A percentile compares a stretch with the other conserved stretches of the same genome.
These are phyloP conservation scores for Aulostomus chinensis DNA, from an alignment of 2,797 vertebrate genomes.

Conservation along the genomic window DNA sequence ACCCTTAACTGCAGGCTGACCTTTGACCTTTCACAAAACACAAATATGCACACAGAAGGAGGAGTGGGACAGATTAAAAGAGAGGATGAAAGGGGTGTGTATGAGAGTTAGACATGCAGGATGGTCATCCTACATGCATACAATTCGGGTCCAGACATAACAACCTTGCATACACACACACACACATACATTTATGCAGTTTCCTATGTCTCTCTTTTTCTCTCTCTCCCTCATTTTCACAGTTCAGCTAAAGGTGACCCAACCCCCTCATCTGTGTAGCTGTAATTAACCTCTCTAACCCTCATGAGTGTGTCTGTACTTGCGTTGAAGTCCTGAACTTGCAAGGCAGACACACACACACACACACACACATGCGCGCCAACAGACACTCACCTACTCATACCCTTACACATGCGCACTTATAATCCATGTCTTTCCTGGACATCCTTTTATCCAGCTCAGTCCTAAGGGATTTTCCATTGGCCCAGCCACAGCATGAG, in stretches of 20 bases:
- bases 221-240: background rate
- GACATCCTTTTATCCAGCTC: constrained; percentile 73
- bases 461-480: constrained; percentile 65
- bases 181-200: constrained; percentile 20
- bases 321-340: constrained; percentile 33
- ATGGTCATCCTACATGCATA: constrained; percentile 41
- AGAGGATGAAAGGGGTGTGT: constrained; percentile 16
- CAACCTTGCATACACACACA: constrained; percentile 32
- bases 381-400: constrained; percentile 7
- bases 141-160: constrained; percentile 58
- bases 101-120: constrained; percentile 13
- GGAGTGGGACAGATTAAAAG: constrained; percentile 50
- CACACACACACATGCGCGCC: constrained; percentile 11
- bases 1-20: constrained; percentile 71
- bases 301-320: constrained; percentile 16
- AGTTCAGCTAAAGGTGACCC: constrained; percentile 65
- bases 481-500: constrained; percentile 45
- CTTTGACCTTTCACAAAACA: constrained; percentile 62
- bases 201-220: background rate
- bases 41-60: constrained; percentile 22
- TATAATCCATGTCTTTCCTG: constrained; percentile 66
- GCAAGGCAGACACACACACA: constrained; percentile 28
- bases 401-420: constrained; percentile 30
- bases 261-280: constrained; percentile 69
- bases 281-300: constrained; percentile 77